These are phyloP conservation scores for Danionella cerebrum DNA, from an alignment of 2,113 vertebrate genomes.

Conservation along the genomic window DNA sequence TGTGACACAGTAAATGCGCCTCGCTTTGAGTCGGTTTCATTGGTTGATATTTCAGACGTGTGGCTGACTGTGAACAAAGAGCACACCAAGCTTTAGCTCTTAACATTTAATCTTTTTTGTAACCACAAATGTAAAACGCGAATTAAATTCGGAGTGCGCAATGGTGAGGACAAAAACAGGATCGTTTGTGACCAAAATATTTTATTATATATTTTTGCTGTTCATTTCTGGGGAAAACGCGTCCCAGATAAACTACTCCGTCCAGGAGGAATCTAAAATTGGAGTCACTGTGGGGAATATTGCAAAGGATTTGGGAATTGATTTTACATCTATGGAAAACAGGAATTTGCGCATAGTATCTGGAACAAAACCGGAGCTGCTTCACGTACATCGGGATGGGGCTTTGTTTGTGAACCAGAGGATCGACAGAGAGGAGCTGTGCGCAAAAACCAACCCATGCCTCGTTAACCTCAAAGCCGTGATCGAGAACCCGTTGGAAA, in stretches of 20 bases:
- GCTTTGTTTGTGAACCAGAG: slow-evolving; percentile 52
- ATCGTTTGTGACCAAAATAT: slow-evolving; percentile 30
- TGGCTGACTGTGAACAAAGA: too few species aligned
- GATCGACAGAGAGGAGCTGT: slow-evolving; percentile 65
- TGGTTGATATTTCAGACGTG: too few species aligned
- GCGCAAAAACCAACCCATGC: slow-evolving; percentile 49
- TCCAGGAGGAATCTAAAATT: slow-evolving; percentile 57
- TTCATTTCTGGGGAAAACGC: slow-evolving; percentile 31
- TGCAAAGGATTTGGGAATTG: slow-evolving; percentile 63
- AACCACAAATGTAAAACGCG: too few species aligned
- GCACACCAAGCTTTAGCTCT: too few species aligned
- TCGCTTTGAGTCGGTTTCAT: too few species aligned
- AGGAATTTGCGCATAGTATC: slow-evolving; percentile 61
- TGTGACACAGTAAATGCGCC: too few species aligned
- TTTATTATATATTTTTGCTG: slow-evolving; percentile 41
- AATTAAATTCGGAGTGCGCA: too few species aligned
- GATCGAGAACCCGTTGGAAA: slow-evolving; percentile 63
- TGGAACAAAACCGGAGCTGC: slow-evolving; percentile 59
- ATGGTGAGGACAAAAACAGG: slow-evolving; percentile 33
- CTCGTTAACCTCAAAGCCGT: slow-evolving; percentile 54
- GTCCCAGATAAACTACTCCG: slow-evolving; percentile 57
- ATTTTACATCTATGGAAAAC: slow-evolving; percentile 36
- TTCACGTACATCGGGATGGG: slow-evolving; percentile 60
- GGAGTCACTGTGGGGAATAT: slow-evolving; percentile 59
- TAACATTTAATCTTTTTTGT: too few species aligned